These are phyloP conservation scores for Mustela erminea DNA, from an alignment of 2,797 vertebrate genomes.

Conservation along the genomic window DNA sequence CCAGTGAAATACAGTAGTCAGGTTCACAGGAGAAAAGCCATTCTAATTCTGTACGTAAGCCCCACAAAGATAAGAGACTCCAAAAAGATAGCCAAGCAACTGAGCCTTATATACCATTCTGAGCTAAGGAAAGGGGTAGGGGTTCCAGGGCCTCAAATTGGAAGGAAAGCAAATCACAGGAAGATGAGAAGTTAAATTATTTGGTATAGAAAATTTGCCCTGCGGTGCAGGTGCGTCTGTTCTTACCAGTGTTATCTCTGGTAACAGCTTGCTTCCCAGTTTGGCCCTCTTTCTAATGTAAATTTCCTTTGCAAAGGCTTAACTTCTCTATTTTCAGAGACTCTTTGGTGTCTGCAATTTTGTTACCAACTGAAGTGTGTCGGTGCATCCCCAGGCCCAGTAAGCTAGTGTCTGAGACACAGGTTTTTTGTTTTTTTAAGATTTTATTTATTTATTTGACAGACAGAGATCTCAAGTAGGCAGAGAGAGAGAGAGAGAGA, in stretches of 20 bases:
- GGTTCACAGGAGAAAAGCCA: not conserved
- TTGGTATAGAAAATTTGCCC: not conserved
- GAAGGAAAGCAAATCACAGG: not conserved
- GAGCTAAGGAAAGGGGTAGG: not conserved
- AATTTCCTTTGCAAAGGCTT: not conserved
- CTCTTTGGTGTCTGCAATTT: not conserved
- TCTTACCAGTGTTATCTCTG: not conserved
- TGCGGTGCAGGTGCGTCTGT: not conserved
- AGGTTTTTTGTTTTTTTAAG: not conserved
- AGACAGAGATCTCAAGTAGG: no score
- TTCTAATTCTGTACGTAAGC: not conserved
- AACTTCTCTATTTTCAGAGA: not conserved
- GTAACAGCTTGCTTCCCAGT: not conserved
- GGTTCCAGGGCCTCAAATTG: not conserved
- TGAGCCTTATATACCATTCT: not conserved
- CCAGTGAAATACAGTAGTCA: not conserved
- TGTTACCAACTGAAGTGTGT: not conserved
- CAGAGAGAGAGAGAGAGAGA: no score
- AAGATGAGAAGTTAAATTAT: not conserved
- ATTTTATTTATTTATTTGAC: no score
- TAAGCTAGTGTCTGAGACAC: not conserved
- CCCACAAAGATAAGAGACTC: not conserved
- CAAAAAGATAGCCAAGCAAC: not conserved
- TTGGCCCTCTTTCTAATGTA: not conserved
- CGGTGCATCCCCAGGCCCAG: not conserved